These are phyloP conservation scores for Crotalus tigris DNA, from an alignment of 2,113 vertebrate species.

Conservation along the genomic window DNA sequence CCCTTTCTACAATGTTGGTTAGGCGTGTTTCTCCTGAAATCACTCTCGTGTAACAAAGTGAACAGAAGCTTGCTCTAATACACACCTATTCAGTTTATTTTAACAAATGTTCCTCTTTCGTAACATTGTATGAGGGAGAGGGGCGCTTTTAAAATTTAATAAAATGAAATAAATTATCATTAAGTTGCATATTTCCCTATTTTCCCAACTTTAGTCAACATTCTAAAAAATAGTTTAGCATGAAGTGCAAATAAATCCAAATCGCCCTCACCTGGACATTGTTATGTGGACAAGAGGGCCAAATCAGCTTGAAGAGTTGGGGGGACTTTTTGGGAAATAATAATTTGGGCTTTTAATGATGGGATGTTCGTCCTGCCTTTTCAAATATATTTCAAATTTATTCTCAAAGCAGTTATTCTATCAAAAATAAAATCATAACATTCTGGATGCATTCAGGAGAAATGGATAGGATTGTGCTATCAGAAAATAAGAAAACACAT, in stretches of 20 bases:
- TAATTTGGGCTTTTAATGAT: neutral
- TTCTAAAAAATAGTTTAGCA: neutral
- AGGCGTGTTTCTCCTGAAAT: neutral
- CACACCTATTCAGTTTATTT: neutral
- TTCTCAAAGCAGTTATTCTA: neutral
- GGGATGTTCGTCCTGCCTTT: neutral
- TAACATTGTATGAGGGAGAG: neutral
- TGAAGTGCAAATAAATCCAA: neutral
- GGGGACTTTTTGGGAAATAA: neutral
- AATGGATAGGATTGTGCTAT: neutral
- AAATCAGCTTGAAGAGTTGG: neutral
- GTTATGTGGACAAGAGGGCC: neutral
- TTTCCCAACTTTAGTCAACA: neutral
- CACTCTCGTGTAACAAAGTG: neutral
- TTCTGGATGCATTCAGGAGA: neutral
- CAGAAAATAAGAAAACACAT: neutral
- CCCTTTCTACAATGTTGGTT: neutral
- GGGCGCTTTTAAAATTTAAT: neutral
- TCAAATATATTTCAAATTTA: neutral
- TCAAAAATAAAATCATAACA: neutral
- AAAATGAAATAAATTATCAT: neutral
- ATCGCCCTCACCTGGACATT: neutral
- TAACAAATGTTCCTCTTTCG: neutral
- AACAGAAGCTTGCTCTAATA: neutral
- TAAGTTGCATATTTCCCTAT: neutral